Evolutionary conservation across 1,140 invertebrate genomes (phyloP), one percentile per base, ranked within the genome.

Genomic region (Ips typographus): DNA sequence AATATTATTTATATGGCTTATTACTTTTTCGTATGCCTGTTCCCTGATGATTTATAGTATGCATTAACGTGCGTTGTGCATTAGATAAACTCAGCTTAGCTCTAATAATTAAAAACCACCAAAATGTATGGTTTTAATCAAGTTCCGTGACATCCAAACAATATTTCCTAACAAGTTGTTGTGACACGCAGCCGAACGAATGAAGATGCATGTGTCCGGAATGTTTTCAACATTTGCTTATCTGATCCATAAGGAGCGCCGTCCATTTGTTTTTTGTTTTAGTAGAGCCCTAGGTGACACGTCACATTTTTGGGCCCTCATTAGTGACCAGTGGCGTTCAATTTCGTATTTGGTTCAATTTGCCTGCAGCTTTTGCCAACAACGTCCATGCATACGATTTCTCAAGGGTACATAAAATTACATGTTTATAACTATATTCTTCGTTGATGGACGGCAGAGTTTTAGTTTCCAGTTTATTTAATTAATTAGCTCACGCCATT

Each of bases 401-500:
- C 68, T 53, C 36, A 3, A 44, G 61, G 61, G 68, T 57, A 49
- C 68, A 58, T 65, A 70, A 70, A 70, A 70, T 70, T 64, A 70
- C 61, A 64, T 64, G 61, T 70, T 70, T 70, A 70, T 70, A 70
- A 70, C 68, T 70, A 70, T 70, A 70, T 70, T 65, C 62, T 6
- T 4, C 43, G 38, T 58, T 70, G 68, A 70, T 70, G 62, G 68
- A 70, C 68, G 68, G 65, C 68, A 64, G 61, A 59, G 68, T 70
- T 70, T 70, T 70, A 70, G 61, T 70, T 70, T 64, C 68, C 58
- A 70, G 68, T 70, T 70, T 70, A 70, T 64, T 70, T 70, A 70
- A 70, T 70, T 70, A 70, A 70, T 70, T 70, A 70, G 68, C 41
- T 60, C 40, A 59, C 68, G 68, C 68, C 68, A 70, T 70, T 70